Evolutionary conservation across 2,888 invertebrate species (phyloP), one percentile per base, ranked within the genome.

Genomic region (Drosophila anomalata): DNA sequence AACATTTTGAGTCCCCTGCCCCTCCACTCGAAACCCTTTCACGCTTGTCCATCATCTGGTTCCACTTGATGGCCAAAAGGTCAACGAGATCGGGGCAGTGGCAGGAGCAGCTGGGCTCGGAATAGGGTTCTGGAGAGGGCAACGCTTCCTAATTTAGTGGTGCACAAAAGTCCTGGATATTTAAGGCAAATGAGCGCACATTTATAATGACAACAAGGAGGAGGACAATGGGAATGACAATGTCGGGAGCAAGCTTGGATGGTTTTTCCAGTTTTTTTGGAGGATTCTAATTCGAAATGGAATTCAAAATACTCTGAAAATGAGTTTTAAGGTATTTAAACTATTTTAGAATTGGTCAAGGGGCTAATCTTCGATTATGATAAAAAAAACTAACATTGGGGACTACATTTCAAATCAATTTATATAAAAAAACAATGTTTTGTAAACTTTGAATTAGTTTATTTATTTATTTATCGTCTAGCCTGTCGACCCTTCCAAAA

Each of bases 131-230:
- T 14, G 11, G 48, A 31, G 36, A n/a, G 56, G 57, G 73, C 48
- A 31, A 9, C 55, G 48, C 62, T 65, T 78, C 80, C 82, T 86
- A 83, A 82, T 82, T 82, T 82, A 86, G 80, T 85, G 73, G 69
- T 79, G 62, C 85, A 82, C 79, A 81, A 65, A 85, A 77, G 82
- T 86, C 75, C 66, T 69, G 80, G 78, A 78, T 80, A 83, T 86
- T 81, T 81, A 83, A 82, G 77, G 87, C 87, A 82, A 82, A 82
- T 82, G 87, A 82, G 87, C 75, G 81, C 87, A 86, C 82, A 86
- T 82, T 82, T 77, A 82, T 82, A 82, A 82, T 75, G 82, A 83
- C 87, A 82, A 80, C 86, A 78, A 85, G 82, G 68, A 59, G 71
- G 63, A 73, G 58, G 46, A 55, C 55, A 41, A 39, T 36, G 59